Base-by-base conservation (phyloP, 2,797 vertebrate genomes). In the Gobio occitaniae region DNA sequence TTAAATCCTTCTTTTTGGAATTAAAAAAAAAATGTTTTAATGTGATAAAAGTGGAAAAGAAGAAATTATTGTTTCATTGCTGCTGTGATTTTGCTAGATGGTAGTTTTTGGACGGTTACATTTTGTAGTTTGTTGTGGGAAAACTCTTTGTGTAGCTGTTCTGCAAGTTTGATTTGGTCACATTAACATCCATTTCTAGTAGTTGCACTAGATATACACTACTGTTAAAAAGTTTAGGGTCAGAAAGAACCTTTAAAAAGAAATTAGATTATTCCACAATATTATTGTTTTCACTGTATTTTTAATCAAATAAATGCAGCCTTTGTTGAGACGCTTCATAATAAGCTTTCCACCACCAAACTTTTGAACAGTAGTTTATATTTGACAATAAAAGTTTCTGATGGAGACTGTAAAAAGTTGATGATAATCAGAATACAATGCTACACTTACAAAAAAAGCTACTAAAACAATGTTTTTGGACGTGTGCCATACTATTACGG, bases 1-100 rank as follows among this genome's bases (percentile, higher is more conserved):
- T 52, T 36, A 10, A 52, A 80, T 70, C 21, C 7, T 61, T 82
- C 69, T 82, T 61, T 61, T 82, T 74, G 17, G 6, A 72, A 70
- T 81, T 19, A 1, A 25, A 36, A 38, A 61, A 10, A 29, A 25
- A 0, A 38, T 54, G 41, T 52, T 69, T 25, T 25, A 19, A 54
- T 69, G 56, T 61, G 54, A 78, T 11, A 44, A 10, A 59, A 78
- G 52, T 17, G 21, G 54, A 25, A 59, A 75, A 38, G 12, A 74
- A 4, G 4, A 74, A 17, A 74, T 71, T n/a, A 29, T 48, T 25
- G 13, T 29, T 69, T 41, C 4, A 69, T 69, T 21, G 10, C 66
- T 72, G n/a, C 44, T 71, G n/a, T 29, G 16, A 36, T 75, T 36
- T 36, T 48, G 38, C 52, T 48, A 48, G 38, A 65, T 41, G 3